phyloP scores from a whole-genome alignment of 2,797 vertebrate genomes.

The Gadopsis marmoratus region DNA sequence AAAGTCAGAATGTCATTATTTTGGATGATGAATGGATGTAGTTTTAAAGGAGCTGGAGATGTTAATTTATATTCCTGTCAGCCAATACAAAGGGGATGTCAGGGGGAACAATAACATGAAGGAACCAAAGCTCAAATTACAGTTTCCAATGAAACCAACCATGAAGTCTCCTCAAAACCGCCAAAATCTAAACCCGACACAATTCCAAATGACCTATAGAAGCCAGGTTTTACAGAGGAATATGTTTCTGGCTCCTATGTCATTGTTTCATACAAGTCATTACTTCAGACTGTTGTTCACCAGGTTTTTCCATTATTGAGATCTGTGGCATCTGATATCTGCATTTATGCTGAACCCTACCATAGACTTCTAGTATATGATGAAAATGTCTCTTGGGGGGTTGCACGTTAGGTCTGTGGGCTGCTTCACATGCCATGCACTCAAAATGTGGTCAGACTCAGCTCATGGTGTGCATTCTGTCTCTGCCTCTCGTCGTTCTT shows the following conservation, averaged over 20 bases:
- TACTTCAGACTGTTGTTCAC: slow-evolving; percentile 52
- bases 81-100: slow-evolving; percentile 65
- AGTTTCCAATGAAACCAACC: slow-evolving; percentile 65
- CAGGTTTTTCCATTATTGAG: slow-evolving; percentile 71
- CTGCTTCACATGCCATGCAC: slow-evolving; percentile 46
- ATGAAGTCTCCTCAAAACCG: slow-evolving; percentile 47
- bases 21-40: slow-evolving; percentile 54
- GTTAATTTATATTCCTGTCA: slow-evolving; percentile 62
- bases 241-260: slow-evolving; percentile 50
- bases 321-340: slow-evolving; percentile 63
- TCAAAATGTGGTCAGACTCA: slow-evolving; percentile 55
- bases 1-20: slow-evolving; percentile 50
- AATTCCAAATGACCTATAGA: slow-evolving; percentile 58
- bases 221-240: slow-evolving; percentile 57
- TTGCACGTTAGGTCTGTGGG: slow-evolving; percentile 47
- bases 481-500: slow-evolving; percentile 56
- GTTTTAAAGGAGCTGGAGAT: slow-evolving; percentile 44
- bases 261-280: slow-evolving; percentile 60
- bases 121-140: slow-evolving; percentile 53
- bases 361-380: slow-evolving; percentile 32
- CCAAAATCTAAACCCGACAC: slow-evolving; percentile 62
- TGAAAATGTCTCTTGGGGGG: slow-evolving; percentile 47
- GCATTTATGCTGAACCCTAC: slow-evolving; percentile 57
- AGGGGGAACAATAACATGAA: slow-evolving; percentile 65
- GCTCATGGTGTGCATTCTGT: slow-evolving; percentile 49